Evolutionary conservation across 64 coral and sea anemone species (phyloP), one percentile per base, ranked within the genome.

Genomic region (Cladopsammia gracilis): DNA sequence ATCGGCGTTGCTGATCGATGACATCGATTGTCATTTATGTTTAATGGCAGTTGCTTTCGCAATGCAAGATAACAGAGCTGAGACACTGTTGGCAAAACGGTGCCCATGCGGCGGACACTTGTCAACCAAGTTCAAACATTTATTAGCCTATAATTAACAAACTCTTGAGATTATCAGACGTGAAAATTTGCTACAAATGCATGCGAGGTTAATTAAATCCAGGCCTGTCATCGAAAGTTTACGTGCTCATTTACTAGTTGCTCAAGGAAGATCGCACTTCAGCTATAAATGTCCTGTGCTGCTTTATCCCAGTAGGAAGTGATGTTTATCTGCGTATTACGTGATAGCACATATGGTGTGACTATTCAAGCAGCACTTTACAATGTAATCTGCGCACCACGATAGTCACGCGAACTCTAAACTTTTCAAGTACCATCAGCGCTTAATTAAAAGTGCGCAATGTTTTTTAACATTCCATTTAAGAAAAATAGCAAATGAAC

Each of bases 241-340:
- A 75, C 26, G 18, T 19, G 44, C 18, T 75, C 72, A 20, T 75
- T 6, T 48, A 75, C 72, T 15, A 49, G 43, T 44, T 49, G 19
- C 62, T 84, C 43, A 53, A 67, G 16, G 58, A 23, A 62, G 58
- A 45, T 64, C 26, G 57, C 58, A 64, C 34, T 82, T 62, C 46
- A 62, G 4, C 3, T 47, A n/a, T 64, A 7, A 82, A 47, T 82
- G 62, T 26, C 58, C 67, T 24, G 50, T 19, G 64, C 46, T 16
- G 16, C 49, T 84, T 67, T 5, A 24, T 26, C 80, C 10, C 80
- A 50, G 80, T 84, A 18, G 62, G 80, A n/a, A 49, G 61, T 68
- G 6, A 11, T 48, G 18, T 84, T 82, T 68, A 50, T 14, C 16
- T 4, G 45, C 44, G 48, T 19, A 20, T 75, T 20, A 43, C 47